Conservation (phyloP, 2,797 vertebrate species). For the Oreortyx pictus region DNA sequence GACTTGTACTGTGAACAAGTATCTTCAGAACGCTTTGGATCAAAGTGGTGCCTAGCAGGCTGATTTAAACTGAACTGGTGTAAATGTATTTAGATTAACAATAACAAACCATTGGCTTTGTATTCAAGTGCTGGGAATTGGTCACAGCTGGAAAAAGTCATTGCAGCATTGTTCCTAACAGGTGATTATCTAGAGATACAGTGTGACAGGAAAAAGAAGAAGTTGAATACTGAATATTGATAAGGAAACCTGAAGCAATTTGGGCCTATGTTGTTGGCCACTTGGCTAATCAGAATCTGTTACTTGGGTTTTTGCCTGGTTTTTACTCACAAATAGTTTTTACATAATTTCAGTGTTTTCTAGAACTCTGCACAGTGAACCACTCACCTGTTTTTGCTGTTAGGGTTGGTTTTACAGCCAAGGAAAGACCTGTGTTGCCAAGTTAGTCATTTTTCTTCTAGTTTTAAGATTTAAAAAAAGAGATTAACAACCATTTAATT, state of each 20-base stretch:
- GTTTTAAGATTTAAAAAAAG: background rate
- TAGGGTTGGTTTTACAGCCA: background rate
- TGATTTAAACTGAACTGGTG: background rate
- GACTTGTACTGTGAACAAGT: background rate
- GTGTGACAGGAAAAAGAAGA: background rate
- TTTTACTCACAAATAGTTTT: background rate
- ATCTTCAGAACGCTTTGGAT: background rate
- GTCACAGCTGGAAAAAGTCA: background rate
- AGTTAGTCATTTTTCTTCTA: background rate
- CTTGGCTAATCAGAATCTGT: background rate
- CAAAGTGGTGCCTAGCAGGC: background rate
- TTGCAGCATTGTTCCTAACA: background rate
- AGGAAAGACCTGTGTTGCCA: background rate
- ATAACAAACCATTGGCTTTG: background rate
- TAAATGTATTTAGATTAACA: background rate
- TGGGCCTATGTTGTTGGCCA: too few relatives aligned
- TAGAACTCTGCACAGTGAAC: background rate
- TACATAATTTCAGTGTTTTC: background rate
- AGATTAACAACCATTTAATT: background rate
- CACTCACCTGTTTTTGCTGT: background rate
- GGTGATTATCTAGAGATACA: background rate
- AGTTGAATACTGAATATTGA: background rate
- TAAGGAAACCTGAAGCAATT: background rate
- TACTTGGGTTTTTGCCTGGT: background rate
- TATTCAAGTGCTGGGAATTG: background rate